Percentiles rank a stretch among this genome's conserved stretches.
These are phyloP conservation scores for Agrochola lychnidis DNA, from an alignment of 2,888 invertebrate species.

Conservation along the genomic window DNA sequence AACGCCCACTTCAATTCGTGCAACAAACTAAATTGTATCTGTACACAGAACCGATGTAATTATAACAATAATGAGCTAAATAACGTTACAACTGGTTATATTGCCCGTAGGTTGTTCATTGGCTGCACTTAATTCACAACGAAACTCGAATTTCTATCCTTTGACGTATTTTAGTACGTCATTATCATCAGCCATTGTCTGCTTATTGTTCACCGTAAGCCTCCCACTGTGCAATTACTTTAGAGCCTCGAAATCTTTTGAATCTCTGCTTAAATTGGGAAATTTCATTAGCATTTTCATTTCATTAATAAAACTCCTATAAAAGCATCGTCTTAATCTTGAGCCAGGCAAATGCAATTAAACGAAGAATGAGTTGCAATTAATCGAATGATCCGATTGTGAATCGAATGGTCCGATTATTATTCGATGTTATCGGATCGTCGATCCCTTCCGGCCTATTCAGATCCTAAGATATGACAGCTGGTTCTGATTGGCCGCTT, in stretches of 20 bases:
- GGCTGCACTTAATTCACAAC: conserved; percentile 32
- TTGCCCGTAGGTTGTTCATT: conserved; percentile 18
- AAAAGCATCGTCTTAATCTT: conserved; percentile 61
- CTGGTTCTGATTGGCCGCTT: conserved; percentile 28
- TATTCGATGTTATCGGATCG: conserved; percentile 49
- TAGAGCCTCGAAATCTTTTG: conserved; percentile 36
- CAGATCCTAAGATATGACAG: conserved; percentile 25
- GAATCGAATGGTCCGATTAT: conserved; percentile 39
- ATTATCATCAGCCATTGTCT: conserved; percentile 50
- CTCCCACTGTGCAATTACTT: conserved; percentile 55
- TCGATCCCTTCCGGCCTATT: conserved; percentile 38
- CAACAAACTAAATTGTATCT: conserved; percentile 2
- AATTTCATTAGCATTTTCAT: conserved; percentile 68
- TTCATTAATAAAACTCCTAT: conserved; percentile 70
- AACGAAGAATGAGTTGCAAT: conserved; percentile 44
- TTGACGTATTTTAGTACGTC: conserved; percentile 49
- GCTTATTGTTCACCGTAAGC: conserved; percentile 51
- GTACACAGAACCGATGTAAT: conserved; percentile 11
- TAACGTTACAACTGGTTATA: conserved; percentile 13
- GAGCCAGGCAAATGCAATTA: conserved; percentile 37
- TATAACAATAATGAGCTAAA: conserved; percentile 28
- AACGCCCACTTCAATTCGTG: neutral
- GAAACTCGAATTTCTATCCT: conserved; percentile 39
- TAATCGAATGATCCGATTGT: conserved; percentile 36
- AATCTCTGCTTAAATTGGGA: conserved; percentile 53